These are phyloP conservation scores for Castor canadensis DNA, from an alignment of 2,113 vertebrate species.

Conservation along the genomic window DNA sequence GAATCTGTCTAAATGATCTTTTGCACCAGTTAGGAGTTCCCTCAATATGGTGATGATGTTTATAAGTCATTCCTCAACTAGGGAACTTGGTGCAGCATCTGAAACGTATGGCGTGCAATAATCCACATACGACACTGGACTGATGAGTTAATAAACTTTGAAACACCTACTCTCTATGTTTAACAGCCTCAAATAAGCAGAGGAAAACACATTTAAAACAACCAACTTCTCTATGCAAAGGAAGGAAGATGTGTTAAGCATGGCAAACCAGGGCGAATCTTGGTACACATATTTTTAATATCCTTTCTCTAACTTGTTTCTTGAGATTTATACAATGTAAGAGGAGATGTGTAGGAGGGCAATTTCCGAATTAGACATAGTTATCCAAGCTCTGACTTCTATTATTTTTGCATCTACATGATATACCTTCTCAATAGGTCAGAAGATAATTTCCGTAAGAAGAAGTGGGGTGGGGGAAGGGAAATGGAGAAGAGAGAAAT, in stretches of 20 bases:
- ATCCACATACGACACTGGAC: neutral
- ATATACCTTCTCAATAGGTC: neutral
- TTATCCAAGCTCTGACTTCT: too few relatives aligned
- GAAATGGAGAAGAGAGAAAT: neutral
- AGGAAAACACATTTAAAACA: neutral
- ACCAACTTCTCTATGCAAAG: neutral
- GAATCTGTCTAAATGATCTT: neutral
- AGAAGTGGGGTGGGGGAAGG: too few relatives aligned
- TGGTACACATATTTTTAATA: rapidly evolving
- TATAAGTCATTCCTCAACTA: neutral
- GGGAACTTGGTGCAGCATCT: neutral
- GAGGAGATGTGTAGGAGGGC: too few relatives aligned
- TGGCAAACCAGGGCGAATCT: neutral
- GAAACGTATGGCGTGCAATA: neutral
- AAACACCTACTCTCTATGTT: neutral
- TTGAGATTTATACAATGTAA: neutral
- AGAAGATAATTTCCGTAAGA: neutral
- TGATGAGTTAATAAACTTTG: neutral
- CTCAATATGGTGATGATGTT: neutral
- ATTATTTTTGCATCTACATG: neutral
- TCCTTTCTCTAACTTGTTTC: neutral
- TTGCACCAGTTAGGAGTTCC: neutral
- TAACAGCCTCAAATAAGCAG: neutral
- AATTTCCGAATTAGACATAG: neutral
- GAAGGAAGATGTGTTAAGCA: neutral